Evolutionary conservation across 1,140 invertebrate species (phyloP).

Genomic region (Neoseiulus cucumeris): DNA sequence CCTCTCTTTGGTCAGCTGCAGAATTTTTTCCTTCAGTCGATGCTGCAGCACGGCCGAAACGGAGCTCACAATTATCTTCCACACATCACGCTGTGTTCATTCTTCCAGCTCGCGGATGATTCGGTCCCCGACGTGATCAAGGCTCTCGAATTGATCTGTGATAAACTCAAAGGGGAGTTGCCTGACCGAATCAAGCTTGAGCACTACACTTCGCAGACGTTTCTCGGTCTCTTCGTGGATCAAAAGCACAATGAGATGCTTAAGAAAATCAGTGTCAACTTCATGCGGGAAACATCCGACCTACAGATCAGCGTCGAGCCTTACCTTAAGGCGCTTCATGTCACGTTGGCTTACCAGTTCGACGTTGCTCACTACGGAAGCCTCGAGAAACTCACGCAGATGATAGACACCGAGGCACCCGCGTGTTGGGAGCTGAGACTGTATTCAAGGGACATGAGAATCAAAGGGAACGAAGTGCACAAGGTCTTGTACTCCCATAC

Average conservation of each 20-base stretch:
- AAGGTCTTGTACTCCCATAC: slow-evolving; percentile 57
- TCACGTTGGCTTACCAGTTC: slow-evolving; percentile 73
- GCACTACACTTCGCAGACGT: slow-evolving; percentile 58
- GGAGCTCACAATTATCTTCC: slow-evolving; percentile 68
- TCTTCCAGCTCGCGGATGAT: slow-evolving; percentile 63
- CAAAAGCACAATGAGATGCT: slow-evolving; percentile 52
- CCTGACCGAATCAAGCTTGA: slow-evolving; percentile 45
- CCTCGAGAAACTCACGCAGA: slow-evolving; percentile 47
- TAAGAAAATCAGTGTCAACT: slow-evolving; percentile 48
- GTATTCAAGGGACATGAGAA: slow-evolving; percentile 56
- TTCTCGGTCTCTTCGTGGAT: slow-evolving; percentile 63
- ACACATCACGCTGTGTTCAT: slow-evolving; percentile 67
- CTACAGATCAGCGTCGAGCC: slow-evolving; percentile 34
- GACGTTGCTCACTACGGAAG: slow-evolving; percentile 43
- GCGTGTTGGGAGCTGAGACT: slow-evolving; percentile 62
- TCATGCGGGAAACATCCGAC: slow-evolving; percentile 50
- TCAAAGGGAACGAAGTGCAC: slow-evolving; percentile 52
- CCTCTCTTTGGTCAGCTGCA: slow-evolving; percentile 44
- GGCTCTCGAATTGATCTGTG: slow-evolving; percentile 42
- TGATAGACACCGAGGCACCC: slow-evolving; percentile 38
- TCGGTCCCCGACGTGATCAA: slow-evolving; percentile 41
- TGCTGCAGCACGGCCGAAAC: slow-evolving; percentile 53
- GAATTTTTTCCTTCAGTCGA: slow-evolving; percentile 57
- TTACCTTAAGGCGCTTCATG: slow-evolving; percentile 58
- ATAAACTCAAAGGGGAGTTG: slow-evolving; percentile 33